Evolutionary conservation across 2,113 vertebrate species (phyloP).

Genomic region (Pholis gunnellus): DNA sequence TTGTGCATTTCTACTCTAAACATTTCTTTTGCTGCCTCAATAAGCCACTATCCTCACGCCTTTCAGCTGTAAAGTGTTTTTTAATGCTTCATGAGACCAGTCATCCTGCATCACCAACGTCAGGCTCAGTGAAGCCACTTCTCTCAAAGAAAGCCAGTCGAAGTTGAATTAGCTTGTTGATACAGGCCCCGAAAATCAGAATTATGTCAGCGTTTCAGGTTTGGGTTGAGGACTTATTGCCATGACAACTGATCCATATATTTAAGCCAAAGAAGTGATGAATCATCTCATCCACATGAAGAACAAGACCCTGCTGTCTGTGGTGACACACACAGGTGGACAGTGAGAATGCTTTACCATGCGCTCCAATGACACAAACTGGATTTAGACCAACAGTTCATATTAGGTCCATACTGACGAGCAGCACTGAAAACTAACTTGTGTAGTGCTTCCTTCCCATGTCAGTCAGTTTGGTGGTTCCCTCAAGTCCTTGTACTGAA

Average conservation of each 20-base stretch:
- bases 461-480: neutral
- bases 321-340: neutral
- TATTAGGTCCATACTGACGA: neutral
- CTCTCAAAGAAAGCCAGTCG: neutral
- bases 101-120: neutral
- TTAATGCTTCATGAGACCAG: no score
- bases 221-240: neutral
- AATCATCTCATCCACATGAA: neutral
- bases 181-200: neutral
- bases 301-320: neutral
- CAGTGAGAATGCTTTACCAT: neutral
- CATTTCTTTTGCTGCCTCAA: neutral
- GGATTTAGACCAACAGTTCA: no score
- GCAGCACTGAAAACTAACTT: neutral
- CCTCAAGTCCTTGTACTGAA: neutral
- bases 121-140: neutral
- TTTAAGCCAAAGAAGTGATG: no score
- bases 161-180: neutral
- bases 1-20: neutral
- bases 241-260: neutral
- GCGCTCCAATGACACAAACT: neutral
- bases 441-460: neutral
- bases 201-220: neutral
- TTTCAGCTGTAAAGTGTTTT: neutral
- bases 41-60: neutral